These are phyloP conservation scores for Tyrannus savana DNA, from an alignment of 2,113 vertebrate species.

Conservation along the genomic window DNA sequence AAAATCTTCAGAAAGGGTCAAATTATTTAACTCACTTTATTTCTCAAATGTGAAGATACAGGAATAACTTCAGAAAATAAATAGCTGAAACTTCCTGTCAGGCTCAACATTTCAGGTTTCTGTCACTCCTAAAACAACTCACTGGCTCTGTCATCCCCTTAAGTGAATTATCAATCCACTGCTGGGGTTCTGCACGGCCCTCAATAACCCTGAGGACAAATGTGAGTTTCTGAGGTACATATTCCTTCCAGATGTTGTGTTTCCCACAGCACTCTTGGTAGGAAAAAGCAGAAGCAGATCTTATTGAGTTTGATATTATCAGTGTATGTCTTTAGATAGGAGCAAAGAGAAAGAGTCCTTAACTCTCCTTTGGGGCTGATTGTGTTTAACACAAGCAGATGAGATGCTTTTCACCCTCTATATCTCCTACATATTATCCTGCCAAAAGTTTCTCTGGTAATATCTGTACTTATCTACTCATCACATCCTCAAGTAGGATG, in stretches of 20 bases:
- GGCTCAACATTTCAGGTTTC: slow-evolving; percentile 57
- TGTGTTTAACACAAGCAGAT: neutral
- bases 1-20: neutral
- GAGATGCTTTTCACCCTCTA: neutral
- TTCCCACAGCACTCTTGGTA: slow-evolving; percentile 86
- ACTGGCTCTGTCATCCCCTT: slow-evolving; percentile 63
- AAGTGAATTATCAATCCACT: slow-evolving; percentile 74
- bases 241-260: slow-evolving; percentile 85
- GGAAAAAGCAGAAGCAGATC: slow-evolving; percentile 83
- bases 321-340: neutral
- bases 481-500: neutral
- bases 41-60: neutral
- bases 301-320: slow-evolving; percentile 66
- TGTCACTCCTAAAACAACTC: slow-evolving; percentile 53
- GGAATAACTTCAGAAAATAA: slow-evolving; percentile 22
- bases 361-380: neutral
- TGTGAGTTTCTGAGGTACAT: slow-evolving; percentile 69
- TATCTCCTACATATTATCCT: neutral
- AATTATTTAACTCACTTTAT: neutral
- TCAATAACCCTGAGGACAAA: slow-evolving; percentile 51
- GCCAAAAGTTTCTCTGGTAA: neutral
- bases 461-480: neutral
- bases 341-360: neutral
- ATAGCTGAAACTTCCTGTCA: neutral
- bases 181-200: slow-evolving; percentile 55